A percentile compares a stretch with the other conserved stretches of the same genome.
Evolutionary conservation across 2,888 invertebrate species (phyloP).

Genomic region (Orthonychiurus folsomi): DNA sequence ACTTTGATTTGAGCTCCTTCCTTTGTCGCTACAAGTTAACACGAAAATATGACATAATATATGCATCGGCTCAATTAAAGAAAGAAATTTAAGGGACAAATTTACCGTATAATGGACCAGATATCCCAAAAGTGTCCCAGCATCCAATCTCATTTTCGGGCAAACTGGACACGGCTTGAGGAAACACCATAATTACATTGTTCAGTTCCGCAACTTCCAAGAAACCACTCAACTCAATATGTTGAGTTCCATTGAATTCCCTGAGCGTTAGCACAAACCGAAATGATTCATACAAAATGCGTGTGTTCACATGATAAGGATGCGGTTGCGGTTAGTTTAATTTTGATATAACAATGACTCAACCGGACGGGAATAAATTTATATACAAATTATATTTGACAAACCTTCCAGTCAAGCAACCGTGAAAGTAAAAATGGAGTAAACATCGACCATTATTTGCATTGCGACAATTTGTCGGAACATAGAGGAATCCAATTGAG

Average conservation of each 20-base stretch:
- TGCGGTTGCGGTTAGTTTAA: too few relatives aligned
- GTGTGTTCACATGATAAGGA: background rate
- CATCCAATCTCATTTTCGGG: conserved; percentile 24
- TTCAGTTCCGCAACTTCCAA: conserved; percentile 28
- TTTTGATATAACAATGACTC: background rate
- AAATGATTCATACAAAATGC: background rate
- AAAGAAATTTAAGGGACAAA: background rate
- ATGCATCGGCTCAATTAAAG: background rate
- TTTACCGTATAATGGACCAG: conserved; percentile 26
- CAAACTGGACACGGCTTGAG: conserved; percentile 21
- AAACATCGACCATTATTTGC: conserved; percentile 14
- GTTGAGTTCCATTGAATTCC: conserved; percentile 23
- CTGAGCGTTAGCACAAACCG: conserved; percentile 10
- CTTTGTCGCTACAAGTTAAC: background rate
- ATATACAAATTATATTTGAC: background rate
- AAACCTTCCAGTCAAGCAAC: conserved; percentile 25
- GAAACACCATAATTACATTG: conserved; percentile 30
- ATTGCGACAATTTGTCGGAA: conserved; percentile 20
- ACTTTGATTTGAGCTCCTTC: conserved; percentile 4
- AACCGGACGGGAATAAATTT: background rate
- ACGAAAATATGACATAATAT: background rate
- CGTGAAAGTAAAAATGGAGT: conserved; percentile 33
- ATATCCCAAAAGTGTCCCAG: conserved; percentile 25
- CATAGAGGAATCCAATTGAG: conserved; percentile 23
- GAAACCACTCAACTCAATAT: conserved; percentile 24